Evolutionary conservation across 1,140 invertebrate species (phyloP).

Genomic region (Drosophila paulistorum): DNA sequence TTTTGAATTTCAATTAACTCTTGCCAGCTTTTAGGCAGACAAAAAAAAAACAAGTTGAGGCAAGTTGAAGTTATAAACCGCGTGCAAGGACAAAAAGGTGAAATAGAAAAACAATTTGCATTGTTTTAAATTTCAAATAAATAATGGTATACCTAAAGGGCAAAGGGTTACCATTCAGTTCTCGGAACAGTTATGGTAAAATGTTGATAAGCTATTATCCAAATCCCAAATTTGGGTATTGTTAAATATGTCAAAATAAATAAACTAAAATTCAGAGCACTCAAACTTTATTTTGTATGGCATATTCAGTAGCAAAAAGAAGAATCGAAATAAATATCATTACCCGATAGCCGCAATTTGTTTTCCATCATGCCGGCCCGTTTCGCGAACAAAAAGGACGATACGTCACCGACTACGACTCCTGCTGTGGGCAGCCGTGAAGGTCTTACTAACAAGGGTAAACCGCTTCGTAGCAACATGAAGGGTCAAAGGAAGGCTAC

Average conservation of each 20-base stretch:
- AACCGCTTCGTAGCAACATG: constrained; percentile 8
- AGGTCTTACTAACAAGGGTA: neutral
- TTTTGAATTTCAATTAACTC: constrained; percentile 18
- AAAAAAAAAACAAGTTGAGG: too few species aligned
- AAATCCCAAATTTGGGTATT: too few species aligned
- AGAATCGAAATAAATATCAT: neutral
- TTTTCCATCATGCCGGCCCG: constrained; percentile 11
- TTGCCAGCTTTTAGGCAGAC: neutral
- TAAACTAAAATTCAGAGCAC: neutral
- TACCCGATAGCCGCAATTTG: neutral
- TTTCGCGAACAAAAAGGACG: neutral
- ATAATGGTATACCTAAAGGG: too few species aligned
- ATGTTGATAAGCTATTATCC: too few species aligned
- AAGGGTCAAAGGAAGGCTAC: neutral
- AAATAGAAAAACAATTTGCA: neutral
- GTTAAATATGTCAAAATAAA: neutral
- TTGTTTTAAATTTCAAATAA: neutral
- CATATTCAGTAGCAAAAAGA: neutral
- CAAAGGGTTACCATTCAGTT: too few species aligned
- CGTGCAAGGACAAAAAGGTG: neutral
- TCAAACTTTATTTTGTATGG: neutral
- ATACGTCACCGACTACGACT: neutral
- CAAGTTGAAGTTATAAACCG: neutral
- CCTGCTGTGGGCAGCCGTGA: neutral
- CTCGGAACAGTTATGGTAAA: too few species aligned